Conservation (phyloP, 2,797 vertebrate species). For the Gadopsis bispinosus region DNA sequence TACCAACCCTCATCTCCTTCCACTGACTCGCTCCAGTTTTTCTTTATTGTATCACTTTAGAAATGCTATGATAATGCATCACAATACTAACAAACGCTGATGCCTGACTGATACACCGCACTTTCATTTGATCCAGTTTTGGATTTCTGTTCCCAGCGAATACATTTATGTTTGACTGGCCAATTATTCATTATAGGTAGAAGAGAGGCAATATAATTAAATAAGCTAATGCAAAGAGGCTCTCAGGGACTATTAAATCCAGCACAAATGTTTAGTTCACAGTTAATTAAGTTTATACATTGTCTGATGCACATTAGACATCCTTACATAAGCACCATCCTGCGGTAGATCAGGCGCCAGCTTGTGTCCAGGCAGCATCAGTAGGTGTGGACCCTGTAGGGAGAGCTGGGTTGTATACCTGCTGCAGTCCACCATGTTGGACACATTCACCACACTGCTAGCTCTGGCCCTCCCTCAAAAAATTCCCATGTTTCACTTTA, state of each 20-base stretch:
- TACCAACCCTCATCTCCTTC: conserved; percentile 23
- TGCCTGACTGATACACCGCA: conserved; percentile 36
- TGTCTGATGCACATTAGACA: conserved; percentile 60
- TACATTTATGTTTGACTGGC: conserved; percentile 52
- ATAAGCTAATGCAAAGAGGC: conserved; percentile 72
- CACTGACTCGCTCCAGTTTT: conserved; percentile 22
- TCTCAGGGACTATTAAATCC: conserved; percentile 71
- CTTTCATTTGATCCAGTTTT: conserved; percentile 47
- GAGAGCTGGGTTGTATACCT: conserved; percentile 13
- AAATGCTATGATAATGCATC: conserved; percentile 34
- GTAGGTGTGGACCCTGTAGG: conserved; percentile 10
- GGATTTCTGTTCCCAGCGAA: conserved; percentile 58
- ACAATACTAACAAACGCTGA: conserved; percentile 36
- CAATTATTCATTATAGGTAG: conserved; percentile 76
- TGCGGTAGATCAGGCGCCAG: conserved; percentile 29
- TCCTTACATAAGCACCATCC: conserved; percentile 41
- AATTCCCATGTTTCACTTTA: conserved; percentile 20
- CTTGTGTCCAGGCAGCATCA: conserved; percentile 45
- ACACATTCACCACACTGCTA: conserved; percentile 17
- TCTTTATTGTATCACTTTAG: conserved; percentile 31
- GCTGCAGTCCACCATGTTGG: conserved; percentile 4
- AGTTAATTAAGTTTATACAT: conserved; percentile 70
- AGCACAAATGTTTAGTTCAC: conserved; percentile 69
- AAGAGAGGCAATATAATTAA: conserved; percentile 68
- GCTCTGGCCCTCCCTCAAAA: conserved; percentile 2